Conservation (phyloP, 1,140 invertebrate species). For the Drosophila nigrodunni region DNA sequence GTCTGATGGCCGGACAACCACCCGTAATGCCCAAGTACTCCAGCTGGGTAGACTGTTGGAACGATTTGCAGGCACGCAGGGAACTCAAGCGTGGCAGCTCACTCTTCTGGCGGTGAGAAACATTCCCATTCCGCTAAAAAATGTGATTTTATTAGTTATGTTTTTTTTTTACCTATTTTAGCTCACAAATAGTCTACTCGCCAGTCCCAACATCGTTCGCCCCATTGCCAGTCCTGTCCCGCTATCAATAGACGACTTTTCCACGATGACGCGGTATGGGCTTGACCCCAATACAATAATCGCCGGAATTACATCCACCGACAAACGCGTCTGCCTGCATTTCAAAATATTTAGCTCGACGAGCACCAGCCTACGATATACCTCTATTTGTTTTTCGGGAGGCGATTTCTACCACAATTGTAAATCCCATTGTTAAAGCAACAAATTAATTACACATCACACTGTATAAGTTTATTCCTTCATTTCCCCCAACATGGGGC, state of each 20-base stretch:
- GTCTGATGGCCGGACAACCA: slow-evolving; percentile 90
- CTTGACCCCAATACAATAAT: slow-evolving; percentile 22
- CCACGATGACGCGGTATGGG: slow-evolving; percentile 26
- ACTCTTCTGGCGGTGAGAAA: slow-evolving; percentile 86
- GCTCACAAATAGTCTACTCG: slow-evolving; percentile 41
- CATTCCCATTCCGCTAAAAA: neutral
- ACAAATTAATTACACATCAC: slow-evolving; percentile 8
- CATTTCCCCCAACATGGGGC: slow-evolving; percentile 10
- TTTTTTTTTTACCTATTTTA: neutral
- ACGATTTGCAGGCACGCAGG: slow-evolving; percentile 88
- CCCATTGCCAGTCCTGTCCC: slow-evolving; percentile 59
- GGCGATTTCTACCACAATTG: slow-evolving; percentile 34
- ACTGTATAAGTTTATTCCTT: slow-evolving; percentile 16
- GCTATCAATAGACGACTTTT: slow-evolving; percentile 55
- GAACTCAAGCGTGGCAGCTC: slow-evolving; percentile 94
- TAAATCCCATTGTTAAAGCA: slow-evolving; percentile 39
- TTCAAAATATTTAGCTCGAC: slow-evolving; percentile 25
- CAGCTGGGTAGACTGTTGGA: slow-evolving; percentile 92
- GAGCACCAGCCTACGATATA: slow-evolving; percentile 51
- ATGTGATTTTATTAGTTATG: neutral
- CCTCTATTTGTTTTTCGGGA: slow-evolving; percentile 60
- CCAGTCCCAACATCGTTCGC: slow-evolving; percentile 42
- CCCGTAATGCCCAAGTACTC: slow-evolving; percentile 92
- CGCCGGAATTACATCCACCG: slow-evolving; percentile 31
- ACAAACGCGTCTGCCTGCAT: slow-evolving; percentile 55